Base-by-base conservation (phyloP, 2,888 invertebrate species). In the Patella pellucida region DNA sequence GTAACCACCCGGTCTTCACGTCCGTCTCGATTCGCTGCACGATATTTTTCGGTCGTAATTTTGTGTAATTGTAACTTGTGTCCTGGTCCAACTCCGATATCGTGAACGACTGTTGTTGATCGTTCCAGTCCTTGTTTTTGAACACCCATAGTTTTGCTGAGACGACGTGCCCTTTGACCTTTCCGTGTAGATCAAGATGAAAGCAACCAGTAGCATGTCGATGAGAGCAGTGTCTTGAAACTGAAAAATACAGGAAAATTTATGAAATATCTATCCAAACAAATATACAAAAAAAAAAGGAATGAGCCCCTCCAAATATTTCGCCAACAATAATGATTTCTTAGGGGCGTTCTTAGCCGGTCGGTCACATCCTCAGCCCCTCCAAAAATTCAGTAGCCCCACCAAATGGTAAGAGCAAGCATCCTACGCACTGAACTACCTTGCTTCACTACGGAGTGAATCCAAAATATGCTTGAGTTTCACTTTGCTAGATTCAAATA, bases 131-230 rank as follows among this genome's bases (percentile, higher is more conserved):
- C 16, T 77, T 77, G 69, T 84, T 82, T 77, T 87, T 87, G 76
- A 85, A 87, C n/a, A 87, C 78, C 85, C 86, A 87, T 9, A 87
- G 79, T 68, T 85, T 83, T 0, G 86, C 84, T 14, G 83, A 79
- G 11, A 78, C 71, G 12, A 87, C 81, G 14, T 78, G 77, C 12
- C 81, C 82, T 27, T 79, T 72, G 41, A 87, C 79, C 69, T 82
- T 79, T 16, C 79, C 82, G 1, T 81, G 74, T n/a, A 85, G 72
- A 50, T 81, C 79, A 78, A 87, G 85, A 68, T 79, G 78, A 76
- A 84, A 87, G 67, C 85, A 86, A 0, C 85, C 87, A 3, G 85
- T 79, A 3, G 81, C 78, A 27, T 79, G 81, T 70, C 79, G 78
- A 56, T 78, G 77, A 3, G 73, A 71, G 71, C 85, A 85, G 54